A percentile compares a stretch with the other conserved stretches of the same genome.
Conservation (phyloP, 2,888 invertebrate species). For the Drosophila mulleri region DNA sequence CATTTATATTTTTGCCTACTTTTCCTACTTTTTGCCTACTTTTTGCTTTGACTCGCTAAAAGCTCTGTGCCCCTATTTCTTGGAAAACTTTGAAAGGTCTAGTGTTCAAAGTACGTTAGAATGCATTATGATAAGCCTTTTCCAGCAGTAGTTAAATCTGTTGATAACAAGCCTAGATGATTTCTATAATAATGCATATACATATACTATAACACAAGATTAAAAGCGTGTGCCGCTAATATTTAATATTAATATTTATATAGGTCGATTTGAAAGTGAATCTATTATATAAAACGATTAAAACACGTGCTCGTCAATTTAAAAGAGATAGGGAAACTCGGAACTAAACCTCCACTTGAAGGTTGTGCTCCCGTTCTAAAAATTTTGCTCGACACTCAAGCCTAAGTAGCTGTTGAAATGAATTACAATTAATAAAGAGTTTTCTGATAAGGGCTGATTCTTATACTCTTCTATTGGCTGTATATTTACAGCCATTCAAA, state of each 20-base stretch:
- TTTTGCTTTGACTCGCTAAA: constrained; percentile 34
- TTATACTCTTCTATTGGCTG: too few species aligned
- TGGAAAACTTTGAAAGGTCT: constrained; percentile 48
- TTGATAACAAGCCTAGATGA: constrained; percentile 42
- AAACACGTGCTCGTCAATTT: constrained; percentile 1
- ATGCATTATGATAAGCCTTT: constrained; percentile 38
- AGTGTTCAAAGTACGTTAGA: constrained; percentile 48
- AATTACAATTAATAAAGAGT: not conserved
- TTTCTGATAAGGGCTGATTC: not conserved
- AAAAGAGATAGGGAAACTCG: not conserved
- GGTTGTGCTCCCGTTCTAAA: not conserved
- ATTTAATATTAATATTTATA: not conserved
- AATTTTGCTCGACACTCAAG: not conserved
- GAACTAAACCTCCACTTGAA: not conserved
- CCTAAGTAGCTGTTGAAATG: not conserved
- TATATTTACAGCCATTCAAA: not conserved
- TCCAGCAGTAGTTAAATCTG: constrained; percentile 11
- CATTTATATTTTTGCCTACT: constrained; percentile 14
- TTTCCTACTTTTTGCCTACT: constrained; percentile 40
- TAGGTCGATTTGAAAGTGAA: not conserved
- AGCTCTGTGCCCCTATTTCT: constrained; percentile 53
- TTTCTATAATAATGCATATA: constrained; percentile 13
- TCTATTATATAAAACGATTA: not conserved
- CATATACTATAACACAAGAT: not conserved
- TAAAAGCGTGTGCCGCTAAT: not conserved